Conservation (phyloP, 2,888 invertebrate species). For the Timema cristinae region DNA sequence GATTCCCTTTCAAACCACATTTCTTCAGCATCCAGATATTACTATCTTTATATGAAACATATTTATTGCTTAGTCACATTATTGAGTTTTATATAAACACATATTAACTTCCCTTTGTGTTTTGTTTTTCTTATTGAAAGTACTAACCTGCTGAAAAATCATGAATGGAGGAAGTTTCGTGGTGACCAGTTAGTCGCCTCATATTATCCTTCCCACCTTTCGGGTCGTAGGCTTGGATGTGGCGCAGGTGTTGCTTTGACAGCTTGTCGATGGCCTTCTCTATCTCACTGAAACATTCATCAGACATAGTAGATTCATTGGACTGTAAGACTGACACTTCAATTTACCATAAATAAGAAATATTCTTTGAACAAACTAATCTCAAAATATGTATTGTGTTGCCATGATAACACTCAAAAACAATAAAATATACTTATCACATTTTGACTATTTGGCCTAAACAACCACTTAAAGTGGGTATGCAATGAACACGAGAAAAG, state of each 20-base stretch:
- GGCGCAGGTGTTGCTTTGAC: constrained; percentile 84
- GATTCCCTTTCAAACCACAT: too few relatives aligned
- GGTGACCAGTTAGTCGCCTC: constrained; percentile 87
- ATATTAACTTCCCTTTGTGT: background rate
- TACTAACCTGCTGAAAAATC: constrained; percentile 84
- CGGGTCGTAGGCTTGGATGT: constrained; percentile 96
- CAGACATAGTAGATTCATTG: too few relatives aligned
- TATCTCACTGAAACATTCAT: constrained; percentile 65
- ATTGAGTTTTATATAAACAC: constrained; percentile 26
- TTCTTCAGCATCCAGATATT: too few relatives aligned
- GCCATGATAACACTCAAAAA: too few relatives aligned
- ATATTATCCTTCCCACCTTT: constrained; percentile 95
- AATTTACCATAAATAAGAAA: constrained; percentile 9
- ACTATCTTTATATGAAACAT: too few relatives aligned
- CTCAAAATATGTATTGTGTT: too few relatives aligned
- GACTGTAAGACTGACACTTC: background rate
- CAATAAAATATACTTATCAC: too few relatives aligned
- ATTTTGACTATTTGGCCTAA: too few relatives aligned
- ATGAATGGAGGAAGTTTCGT: constrained; percentile 95
- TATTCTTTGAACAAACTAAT: constrained; percentile 1
- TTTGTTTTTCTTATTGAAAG: background rate
- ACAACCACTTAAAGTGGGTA: too few relatives aligned
- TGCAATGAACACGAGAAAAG: too few relatives aligned
- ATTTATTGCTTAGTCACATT: background rate
- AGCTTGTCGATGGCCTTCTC: constrained; percentile 94